Evolutionary conservation across 2,797 vertebrate species (phyloP), one percentile per base, ranked within the genome.

Genomic region (Eulemur albifrons): DNA sequence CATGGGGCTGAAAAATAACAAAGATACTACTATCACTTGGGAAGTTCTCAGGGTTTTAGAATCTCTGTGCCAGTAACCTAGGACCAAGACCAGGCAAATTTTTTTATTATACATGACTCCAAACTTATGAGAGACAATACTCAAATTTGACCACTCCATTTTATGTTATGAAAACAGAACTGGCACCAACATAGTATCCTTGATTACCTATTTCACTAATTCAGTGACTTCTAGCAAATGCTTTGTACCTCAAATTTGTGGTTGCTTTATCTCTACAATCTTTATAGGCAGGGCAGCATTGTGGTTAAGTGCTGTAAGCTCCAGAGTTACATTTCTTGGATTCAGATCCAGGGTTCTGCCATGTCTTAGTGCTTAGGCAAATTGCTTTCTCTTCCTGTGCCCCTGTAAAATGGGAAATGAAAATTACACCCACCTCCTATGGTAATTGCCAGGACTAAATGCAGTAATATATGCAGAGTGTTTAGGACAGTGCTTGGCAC

Each of bases 321-420:
- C 35, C 20, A 67, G 38, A 88, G 86, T 23, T 94, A 59, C 25
- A 85, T 67, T 84, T 73, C n/a, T 77, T 79, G 5, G 27, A 4
- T 54, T 92, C 25, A 77, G 20, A 79, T 73, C 9, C n/a, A 80
- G 50, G 54, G 11, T 25, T 85, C 30, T 10, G 5, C 30, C 48
- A 57, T 1, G 43, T 82, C 40, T 92, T 61, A 52, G 35, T 61
- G 85, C 32, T 85, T 38, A 89, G 38, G 15, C 43, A 86, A 75
- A 69, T 81, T 79, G 63, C 52, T 75, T 54, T 25, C 52, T 21
- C 48, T 80, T 23, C 20, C 23, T 54, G 43, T 82, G 20, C 7
- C n/a, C 81, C n/a, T 81, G 32, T 52, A 94, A 94, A 94, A 88
- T 73, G 7, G 23, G 27, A 65, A 38, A 45, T 89, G 87, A 94